A percentile compares a stretch with the other conserved stretches of the same genome.
Conservation (phyloP, 2,888 invertebrate genomes). For the Mythimna lalbum region DNA sequence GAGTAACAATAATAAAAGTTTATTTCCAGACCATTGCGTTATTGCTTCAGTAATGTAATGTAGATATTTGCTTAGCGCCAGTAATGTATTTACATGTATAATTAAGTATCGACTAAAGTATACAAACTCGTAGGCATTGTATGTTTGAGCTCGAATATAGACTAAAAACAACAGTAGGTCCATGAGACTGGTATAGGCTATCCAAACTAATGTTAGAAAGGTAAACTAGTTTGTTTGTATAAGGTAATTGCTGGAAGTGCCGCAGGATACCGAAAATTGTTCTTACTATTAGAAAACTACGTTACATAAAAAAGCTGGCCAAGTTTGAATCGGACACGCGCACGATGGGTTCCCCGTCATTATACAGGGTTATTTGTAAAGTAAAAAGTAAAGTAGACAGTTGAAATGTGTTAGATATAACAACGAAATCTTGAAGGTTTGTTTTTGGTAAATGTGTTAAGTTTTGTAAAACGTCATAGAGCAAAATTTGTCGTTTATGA, state of each 20-base stretch:
- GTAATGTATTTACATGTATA: constrained; percentile 54
- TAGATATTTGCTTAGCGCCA: constrained; percentile 41
- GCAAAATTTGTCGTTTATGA: too few relatives aligned
- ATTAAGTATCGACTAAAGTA: constrained; percentile 40
- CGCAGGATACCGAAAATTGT: not conserved
- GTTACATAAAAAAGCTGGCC: too few relatives aligned
- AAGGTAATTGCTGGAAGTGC: not conserved
- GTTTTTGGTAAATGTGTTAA: too few relatives aligned
- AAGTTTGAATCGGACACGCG: too few relatives aligned
- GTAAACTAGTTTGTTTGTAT: not conserved
- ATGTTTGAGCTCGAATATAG: constrained; percentile 18
- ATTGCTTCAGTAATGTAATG: constrained; percentile 31
- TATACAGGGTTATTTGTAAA: too few relatives aligned
- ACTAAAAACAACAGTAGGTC: constrained; percentile 16
- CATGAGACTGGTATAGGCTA: not conserved
- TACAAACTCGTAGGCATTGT: constrained; percentile 17
- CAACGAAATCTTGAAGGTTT: too few relatives aligned
- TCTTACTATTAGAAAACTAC: too few relatives aligned
- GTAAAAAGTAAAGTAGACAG: too few relatives aligned
- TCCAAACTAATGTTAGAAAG: not conserved
- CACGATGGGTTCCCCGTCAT: too few relatives aligned
- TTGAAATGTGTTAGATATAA: too few relatives aligned
- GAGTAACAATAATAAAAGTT: not conserved
- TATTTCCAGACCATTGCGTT: constrained; percentile 15
- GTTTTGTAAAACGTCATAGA: too few relatives aligned